phyloP scores from a whole-genome alignment of 2,113 vertebrate species.

The Rhinolophus sinicus region DNA sequence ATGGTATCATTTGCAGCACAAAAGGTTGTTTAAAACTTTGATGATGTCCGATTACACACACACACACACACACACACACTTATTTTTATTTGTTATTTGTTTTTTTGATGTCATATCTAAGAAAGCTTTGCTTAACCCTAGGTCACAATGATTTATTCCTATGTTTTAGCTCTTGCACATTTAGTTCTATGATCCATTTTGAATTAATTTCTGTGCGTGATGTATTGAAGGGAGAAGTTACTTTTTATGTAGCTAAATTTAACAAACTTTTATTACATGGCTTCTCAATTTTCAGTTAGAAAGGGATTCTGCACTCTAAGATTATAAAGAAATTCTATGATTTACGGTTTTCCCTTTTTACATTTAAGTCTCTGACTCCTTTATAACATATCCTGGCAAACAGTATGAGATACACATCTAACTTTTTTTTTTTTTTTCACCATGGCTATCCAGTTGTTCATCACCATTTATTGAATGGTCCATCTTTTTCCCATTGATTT shows the following conservation, averaged over 20 bases:
- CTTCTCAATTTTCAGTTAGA: constrained; percentile 43
- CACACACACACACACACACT: neutral
- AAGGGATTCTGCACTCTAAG: neutral
- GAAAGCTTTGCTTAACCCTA: neutral
- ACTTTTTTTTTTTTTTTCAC: neutral
- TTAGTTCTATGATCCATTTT: neutral
- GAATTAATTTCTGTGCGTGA: neutral
- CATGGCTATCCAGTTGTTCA: neutral
- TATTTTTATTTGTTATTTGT: neutral
- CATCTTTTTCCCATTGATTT: neutral
- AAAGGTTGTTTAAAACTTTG: neutral
- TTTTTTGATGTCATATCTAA: neutral
- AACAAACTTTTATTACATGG: neutral
- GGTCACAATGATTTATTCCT: neutral
- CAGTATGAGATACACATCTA: neutral
- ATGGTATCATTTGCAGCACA: neutral
- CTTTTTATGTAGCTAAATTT: neutral
- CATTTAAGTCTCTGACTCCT: neutral
- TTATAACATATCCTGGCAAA: neutral
- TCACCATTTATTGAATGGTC: neutral
- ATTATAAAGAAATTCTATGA: neutral
- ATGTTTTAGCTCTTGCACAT: neutral
- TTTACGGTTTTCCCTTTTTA: neutral
- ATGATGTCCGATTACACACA: neutral
- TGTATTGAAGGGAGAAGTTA: neutral